Conservation (phyloP, 2,113 vertebrate species). For the Neolamprologus variostigma region DNA sequence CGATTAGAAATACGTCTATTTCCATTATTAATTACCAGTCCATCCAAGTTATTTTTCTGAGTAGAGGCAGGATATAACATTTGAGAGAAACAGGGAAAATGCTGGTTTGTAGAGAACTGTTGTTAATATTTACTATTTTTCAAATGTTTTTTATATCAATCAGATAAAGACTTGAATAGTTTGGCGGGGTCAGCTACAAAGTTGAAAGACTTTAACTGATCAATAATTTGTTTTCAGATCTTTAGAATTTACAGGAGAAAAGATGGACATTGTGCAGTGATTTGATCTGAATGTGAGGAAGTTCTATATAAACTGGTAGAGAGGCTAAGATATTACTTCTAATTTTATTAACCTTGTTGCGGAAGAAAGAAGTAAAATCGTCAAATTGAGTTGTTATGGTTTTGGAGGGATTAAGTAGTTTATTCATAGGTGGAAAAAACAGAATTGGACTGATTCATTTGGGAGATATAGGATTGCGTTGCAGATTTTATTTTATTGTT, state of each 20-base stretch:
- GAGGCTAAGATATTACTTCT: neutral
- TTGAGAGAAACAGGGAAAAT: neutral
- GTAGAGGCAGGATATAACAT: fast-evolving
- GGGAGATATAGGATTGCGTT: neutral
- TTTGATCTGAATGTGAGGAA: neutral
- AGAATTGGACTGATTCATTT: neutral
- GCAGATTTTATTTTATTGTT: neutral
- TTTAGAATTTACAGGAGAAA: neutral
- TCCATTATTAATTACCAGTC: neutral
- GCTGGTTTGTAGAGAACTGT: neutral
- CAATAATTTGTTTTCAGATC: neutral
- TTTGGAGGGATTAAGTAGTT: neutral
- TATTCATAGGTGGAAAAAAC: neutral
- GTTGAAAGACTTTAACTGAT: neutral
- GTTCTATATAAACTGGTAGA: neutral
- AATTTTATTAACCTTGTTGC: neutral
- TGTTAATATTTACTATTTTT: neutral
- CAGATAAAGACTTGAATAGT: neutral
- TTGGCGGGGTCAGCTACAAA: fast-evolving
- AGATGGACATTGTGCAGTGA: fast-evolving
- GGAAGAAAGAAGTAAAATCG: neutral
- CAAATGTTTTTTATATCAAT: neutral
- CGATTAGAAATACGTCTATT: neutral
- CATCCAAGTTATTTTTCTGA: neutral
- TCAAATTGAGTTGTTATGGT: neutral